These are phyloP conservation scores for Argynnis bischoffii DNA, from an alignment of 2,888 invertebrate genomes.

Conservation along the genomic window DNA sequence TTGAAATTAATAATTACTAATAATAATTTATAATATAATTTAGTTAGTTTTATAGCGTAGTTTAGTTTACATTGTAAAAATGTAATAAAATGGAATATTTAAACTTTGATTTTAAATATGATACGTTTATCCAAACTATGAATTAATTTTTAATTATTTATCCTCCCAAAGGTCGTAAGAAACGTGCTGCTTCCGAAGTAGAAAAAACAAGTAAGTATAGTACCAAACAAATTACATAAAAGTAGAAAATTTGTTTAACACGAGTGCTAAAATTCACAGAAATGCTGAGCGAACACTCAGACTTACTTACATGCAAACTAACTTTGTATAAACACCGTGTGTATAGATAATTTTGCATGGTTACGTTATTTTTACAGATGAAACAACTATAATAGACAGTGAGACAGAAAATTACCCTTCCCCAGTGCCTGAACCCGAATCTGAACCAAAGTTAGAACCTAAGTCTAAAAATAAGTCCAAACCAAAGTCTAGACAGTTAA, in stretches of 20 bases:
- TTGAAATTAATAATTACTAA: too few relatives aligned
- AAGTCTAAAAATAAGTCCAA: constrained; percentile 66
- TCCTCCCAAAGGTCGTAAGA: constrained; percentile 47
- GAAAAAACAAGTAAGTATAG: constrained; percentile 43
- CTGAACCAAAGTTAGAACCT: constrained; percentile 61
- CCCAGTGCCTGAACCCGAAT: constrained; percentile 40
- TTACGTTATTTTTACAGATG: constrained; percentile 75
- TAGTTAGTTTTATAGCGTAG: too few relatives aligned
- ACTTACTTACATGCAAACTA: constrained; percentile 43
- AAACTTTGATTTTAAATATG: too few relatives aligned
- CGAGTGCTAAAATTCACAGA: constrained; percentile 46
- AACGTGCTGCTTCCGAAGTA: constrained; percentile 42
- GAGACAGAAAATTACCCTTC: constrained; percentile 49
- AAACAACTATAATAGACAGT: constrained; percentile 52
- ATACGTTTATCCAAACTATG: background rate
- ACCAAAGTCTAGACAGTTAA: constrained; percentile 56
- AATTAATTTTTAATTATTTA: constrained; percentile 14
- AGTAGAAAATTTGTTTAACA: constrained; percentile 42
- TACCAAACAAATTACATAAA: constrained; percentile 10
- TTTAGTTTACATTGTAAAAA: too few relatives aligned
- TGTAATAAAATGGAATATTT: too few relatives aligned
- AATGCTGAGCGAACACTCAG: constrained; percentile 37
- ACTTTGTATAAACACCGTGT: constrained; percentile 50
- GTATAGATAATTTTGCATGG: constrained; percentile 70
- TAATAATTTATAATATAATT: too few relatives aligned